phyloP scores from a whole-genome alignment of 2,113 vertebrate genomes.

The human (Homo sapiens) region DNA sequence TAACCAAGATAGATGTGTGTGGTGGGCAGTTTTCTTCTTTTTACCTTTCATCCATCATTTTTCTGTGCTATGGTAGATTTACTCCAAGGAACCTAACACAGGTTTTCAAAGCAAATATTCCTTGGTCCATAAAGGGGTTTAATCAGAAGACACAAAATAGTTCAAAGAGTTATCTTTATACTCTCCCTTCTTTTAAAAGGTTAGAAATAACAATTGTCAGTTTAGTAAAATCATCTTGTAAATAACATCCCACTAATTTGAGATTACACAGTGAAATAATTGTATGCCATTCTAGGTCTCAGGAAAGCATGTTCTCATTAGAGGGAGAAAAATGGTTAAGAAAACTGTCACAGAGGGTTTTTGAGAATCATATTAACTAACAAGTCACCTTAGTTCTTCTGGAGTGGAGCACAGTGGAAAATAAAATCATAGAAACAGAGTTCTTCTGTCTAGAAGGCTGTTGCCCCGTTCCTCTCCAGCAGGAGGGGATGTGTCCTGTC shows the following conservation, averaged over 20 bases:
- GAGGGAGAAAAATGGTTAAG: constrained; percentile 29
- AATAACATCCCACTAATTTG: neutral
- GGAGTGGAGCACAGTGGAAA: neutral
- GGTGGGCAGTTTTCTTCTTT: constrained; percentile 29
- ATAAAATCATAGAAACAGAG: neutral
- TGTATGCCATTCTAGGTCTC: neutral
- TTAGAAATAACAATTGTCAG: constrained; percentile 20
- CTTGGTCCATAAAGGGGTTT: neutral
- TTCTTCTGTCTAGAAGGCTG: neutral
- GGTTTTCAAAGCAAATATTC: constrained; percentile 18
- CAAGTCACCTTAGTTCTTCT: neutral
- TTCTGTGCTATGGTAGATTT: neutral
- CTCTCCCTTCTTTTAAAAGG: neutral
- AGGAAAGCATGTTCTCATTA: neutral
- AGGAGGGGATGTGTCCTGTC: neutral
- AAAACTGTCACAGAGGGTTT: neutral
- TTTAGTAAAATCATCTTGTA: constrained; percentile 39
- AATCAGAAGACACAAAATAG: neutral
- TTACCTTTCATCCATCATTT: neutral
- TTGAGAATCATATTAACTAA: neutral
- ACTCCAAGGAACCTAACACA: neutral
- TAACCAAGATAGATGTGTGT: neutral
- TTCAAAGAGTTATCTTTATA: neutral
- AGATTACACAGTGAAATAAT: constrained; percentile 32
- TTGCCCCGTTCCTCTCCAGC: neutral